These are phyloP conservation scores for Varanus komodoensis DNA, from an alignment of 2,113 vertebrate species.

Conservation along the genomic window DNA sequence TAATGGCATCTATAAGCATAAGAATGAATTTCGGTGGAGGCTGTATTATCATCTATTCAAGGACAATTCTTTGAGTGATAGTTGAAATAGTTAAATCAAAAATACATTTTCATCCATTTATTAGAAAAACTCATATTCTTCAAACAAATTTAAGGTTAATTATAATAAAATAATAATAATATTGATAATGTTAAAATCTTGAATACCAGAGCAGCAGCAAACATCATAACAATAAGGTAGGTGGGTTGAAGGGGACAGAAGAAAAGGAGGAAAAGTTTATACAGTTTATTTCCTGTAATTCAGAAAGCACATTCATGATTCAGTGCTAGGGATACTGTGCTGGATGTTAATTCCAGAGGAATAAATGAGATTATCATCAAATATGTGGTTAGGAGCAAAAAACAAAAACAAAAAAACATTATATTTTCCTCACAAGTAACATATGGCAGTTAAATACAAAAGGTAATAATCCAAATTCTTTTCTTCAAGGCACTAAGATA, in stretches of 20 bases:
- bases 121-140: no score
- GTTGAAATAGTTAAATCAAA: no score
- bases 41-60: background rate
- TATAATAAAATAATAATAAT: background rate
- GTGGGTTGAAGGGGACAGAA: no score
- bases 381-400: background rate
- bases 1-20: background rate
- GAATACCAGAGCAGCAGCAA: no score
- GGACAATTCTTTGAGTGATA: background rate
- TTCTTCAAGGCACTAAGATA: background rate
- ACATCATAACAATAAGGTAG: no score
- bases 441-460: background rate
- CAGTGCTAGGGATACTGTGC: background rate
- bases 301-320: background rate
- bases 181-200: background rate
- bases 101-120: no score
- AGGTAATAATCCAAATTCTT: background rate
- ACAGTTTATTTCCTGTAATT: background rate
- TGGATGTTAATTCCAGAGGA: background rate
- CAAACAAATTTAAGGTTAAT: no score
- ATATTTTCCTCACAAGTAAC: background rate
- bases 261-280: no score
- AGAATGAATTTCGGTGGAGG: background rate
- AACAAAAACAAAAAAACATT: background rate
- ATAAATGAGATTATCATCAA: no score